Evolutionary conservation across 2,113 vertebrate species (phyloP), one percentile per base, ranked within the genome.

Genomic region (Scolopax mira): DNA sequence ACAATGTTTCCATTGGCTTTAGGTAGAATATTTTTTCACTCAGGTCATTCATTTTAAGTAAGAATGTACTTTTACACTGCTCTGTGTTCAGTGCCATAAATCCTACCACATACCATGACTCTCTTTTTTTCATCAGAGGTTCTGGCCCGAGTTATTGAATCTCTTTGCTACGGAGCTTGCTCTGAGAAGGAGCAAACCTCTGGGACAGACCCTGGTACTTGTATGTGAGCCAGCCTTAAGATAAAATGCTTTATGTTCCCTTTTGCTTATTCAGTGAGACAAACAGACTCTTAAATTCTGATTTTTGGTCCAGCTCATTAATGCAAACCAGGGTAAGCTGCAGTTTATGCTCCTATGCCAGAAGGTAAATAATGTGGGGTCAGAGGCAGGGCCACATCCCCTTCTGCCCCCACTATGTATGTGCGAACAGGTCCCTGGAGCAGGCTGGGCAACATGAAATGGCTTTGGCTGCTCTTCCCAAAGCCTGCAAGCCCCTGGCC

Each of bases 1-100:
- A 58, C 72, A 74, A 58, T 90, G 65, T 97, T 96, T 90, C 94
- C 86, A 52, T 93, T 93, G 91, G 94, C 89, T 89, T 84, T 91
- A 93, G 89, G 94, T 94, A 86, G 77, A 89, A 64, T 81, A 61
- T 52, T 92, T 95, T 88, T 89, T 92, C 7, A 3, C 52, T 89
- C 93, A 72, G 65, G 90, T 81, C 33, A 0, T 95, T 94, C 57
- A 75, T 94, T 79, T 33, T 30, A 79, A 96, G 33, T 60, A 35
- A 88, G 80, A 94, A 91, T 64, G 86, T 84, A 91, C 80, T 96
- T 95, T 92, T 91, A 94, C 74, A 69, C 73, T 41, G 62, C 52
- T 64, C 57, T 60, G 31, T 57, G 58, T 18, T 89, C 4, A 0
- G 14, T 79, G 61, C 86, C 91, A 89, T 89, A 92, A 96, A 93